Evolutionary conservation across 2,113 vertebrate genomes (phyloP).

Genomic region (Nyctereutes procyonoides): DNA sequence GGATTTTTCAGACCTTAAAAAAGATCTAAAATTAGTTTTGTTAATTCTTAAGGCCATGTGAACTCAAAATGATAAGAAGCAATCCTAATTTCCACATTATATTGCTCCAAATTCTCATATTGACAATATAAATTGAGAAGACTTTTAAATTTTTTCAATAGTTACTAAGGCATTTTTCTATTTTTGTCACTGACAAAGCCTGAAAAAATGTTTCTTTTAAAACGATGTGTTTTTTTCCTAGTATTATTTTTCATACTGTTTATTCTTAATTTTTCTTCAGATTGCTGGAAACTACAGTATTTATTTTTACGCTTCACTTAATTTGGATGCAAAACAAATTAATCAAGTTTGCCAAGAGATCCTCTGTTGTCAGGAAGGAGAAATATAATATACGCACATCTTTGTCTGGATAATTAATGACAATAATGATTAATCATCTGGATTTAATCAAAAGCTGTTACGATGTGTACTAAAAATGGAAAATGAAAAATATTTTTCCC

Average conservation of each 20-base stretch:
- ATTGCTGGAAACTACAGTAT: conserved; percentile 38
- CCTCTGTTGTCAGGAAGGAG: conserved; percentile 41
- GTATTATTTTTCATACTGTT: conserved; percentile 61
- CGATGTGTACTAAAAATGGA: background rate
- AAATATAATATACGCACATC: conserved; percentile 34
- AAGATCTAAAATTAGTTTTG: conserved; percentile 39
- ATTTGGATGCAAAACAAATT: conserved; percentile 68
- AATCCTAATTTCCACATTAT: background rate
- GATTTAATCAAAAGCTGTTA: conserved; percentile 57
- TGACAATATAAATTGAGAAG: background rate
- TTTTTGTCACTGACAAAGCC: conserved; percentile 2
- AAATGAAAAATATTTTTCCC: background rate
- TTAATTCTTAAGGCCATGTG: background rate
- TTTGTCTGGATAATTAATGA: conserved; percentile 72
- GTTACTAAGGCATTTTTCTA: background rate
- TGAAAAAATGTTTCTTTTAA: conserved; percentile 32
- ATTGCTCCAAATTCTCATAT: background rate
- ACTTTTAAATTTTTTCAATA: background rate
- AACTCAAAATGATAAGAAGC: conserved; percentile 41
- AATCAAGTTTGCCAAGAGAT: conserved; percentile 27
- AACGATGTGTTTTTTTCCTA: background rate
- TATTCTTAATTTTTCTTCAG: conserved; percentile 50
- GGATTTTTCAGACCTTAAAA: background rate
- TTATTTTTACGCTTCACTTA: conserved; percentile 69
- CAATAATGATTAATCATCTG: conserved; percentile 56